Percentiles rank a stretch among this genome's conserved stretches.
phyloP scores from a whole-genome alignment of 2,113 vertebrate species.

The Fulmarus glacialis region DNA sequence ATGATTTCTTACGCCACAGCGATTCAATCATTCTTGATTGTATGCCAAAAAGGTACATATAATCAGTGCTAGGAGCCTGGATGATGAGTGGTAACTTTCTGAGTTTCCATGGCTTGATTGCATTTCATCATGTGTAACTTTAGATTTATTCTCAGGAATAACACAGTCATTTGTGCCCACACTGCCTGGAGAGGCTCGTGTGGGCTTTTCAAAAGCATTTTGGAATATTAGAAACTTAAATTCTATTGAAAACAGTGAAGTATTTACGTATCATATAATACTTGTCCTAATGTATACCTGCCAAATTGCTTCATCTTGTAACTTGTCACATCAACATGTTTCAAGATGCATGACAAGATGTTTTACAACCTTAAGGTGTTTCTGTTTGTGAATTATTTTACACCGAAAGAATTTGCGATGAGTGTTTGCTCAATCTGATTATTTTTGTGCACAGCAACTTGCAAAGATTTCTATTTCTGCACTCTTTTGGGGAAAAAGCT shows the following conservation, averaged over 20 bases:
- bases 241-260: neutral
- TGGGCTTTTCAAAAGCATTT: neutral
- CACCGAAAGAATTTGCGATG: neutral
- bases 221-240: neutral
- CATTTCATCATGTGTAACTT: neutral
- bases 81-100: neutral
- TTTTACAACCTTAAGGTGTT: constrained; percentile 51
- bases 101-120: neutral
- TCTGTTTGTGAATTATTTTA: constrained; percentile 50
- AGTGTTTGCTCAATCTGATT: neutral
- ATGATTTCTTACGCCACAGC: neutral
- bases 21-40: neutral
- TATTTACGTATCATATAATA: neutral
- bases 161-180: neutral
- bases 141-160: neutral
- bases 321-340: constrained; percentile 26
- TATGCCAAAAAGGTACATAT: neutral
- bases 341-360: constrained; percentile 34
- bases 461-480: neutral
- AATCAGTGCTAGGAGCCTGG: neutral
- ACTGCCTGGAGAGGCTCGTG: neutral
- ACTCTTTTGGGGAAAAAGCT: neutral
- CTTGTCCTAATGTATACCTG: constrained; percentile 30
- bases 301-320: constrained; percentile 38
- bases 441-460: neutral